These are phyloP conservation scores for Pseudococcus jackbeardsleyi DNA, from an alignment of 2,888 invertebrate species.

Conservation along the genomic window DNA sequence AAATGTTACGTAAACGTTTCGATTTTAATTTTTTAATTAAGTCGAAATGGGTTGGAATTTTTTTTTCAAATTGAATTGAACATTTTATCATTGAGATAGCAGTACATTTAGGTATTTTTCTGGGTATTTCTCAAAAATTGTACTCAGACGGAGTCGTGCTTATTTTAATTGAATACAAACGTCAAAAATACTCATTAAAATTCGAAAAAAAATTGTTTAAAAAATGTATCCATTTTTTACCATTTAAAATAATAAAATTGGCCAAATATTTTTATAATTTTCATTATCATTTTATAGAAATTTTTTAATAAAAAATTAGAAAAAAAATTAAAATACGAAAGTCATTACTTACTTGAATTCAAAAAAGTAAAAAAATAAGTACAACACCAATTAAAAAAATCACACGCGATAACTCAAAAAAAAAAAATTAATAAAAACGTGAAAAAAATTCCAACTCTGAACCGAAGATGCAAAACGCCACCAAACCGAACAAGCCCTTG, in stretches of 20 bases:
- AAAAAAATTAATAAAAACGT: background rate
- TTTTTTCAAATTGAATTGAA: background rate
- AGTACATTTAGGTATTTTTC: background rate
- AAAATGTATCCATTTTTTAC: too few species aligned
- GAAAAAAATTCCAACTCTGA: background rate
- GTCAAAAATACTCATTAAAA: too few species aligned
- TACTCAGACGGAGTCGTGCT: too few species aligned
- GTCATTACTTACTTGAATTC: background rate
- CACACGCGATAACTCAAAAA: background rate
- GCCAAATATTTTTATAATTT: background rate
- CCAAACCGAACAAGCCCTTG: constrained; percentile 53
- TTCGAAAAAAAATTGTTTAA: too few species aligned
- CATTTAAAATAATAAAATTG: too few species aligned
- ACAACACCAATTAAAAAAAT: background rate
- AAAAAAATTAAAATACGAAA: background rate
- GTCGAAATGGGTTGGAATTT: background rate
- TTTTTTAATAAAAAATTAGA: background rate
- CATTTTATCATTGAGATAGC: background rate
- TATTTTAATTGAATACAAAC: too few species aligned
- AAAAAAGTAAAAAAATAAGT: background rate
- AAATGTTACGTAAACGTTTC: constrained; percentile 6
- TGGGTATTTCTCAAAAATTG: too few species aligned
- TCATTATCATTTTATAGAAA: background rate
- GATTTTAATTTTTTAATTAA: constrained; percentile 11
- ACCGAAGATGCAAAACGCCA: constrained; percentile 39